Evolutionary conservation across 2,113 vertebrate species (phyloP), one percentile per base, ranked within the genome.

Genomic region (Notechis scutatus): DNA sequence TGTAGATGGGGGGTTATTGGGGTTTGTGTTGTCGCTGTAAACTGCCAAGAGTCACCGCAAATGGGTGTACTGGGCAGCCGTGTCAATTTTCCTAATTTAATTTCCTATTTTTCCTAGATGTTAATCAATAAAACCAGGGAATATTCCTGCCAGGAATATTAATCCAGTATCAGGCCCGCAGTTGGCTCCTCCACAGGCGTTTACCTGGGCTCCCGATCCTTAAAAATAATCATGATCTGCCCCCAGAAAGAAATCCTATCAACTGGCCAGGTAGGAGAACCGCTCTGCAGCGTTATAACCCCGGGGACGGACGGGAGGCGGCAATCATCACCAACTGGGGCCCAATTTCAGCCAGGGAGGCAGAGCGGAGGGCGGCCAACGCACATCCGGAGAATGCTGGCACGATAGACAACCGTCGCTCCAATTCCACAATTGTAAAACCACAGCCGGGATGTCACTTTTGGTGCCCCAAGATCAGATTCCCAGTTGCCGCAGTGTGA

Each of bases 241-340:
- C n/a, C n/a, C 69, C 64, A 10, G 26, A 39, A 81, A 39, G 1
- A 81, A 18, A 39, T 6, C 15, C 2, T 3, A 39, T 20, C 34
- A 7, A 39, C 39, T 20, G 1, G 15, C 69, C 69, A 81, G 15
- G 64, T 3, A 74, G n/a, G 64, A 6, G 15, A 74, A 74, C 6
- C 2, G 5, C 2, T 5, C 64, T 5, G 26, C 29, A n/a, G 29
- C 29, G 18, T 54, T 15, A 2, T 50, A 87, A 15, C 3, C 47
- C 3, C 3, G 1, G 18, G 24, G 64, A 34, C 47, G 0, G 1
- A 2, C 1, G 7, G 47, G n/a, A 12, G 45, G 21, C 9, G 0
- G 89, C 26, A 23, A 39, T n/a, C 4, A 1, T 5, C 24, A 11
- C 45, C 50, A 7, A 15, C 3, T 4, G 18, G 7, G 11, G 24